Evolutionary conservation across 2,888 invertebrate genomes (phyloP), one percentile per base, ranked within the genome.

Genomic region (Dynastes tityus): DNA sequence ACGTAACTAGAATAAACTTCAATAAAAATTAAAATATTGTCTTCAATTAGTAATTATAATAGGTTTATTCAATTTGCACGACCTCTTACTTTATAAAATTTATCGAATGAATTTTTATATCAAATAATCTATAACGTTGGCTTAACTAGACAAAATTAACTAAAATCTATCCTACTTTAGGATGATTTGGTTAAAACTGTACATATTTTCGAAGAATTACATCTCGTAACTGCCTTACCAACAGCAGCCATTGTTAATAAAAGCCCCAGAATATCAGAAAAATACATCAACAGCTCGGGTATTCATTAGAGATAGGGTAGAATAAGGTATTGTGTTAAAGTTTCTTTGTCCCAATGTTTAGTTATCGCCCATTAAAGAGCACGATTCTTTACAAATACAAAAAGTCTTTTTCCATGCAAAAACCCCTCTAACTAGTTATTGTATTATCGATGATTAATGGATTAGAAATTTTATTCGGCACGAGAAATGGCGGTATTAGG

Each of bases 341-440:
- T 67, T 79, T 63, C 75, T 63, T 79, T 75, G 75, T 79, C 37
- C 65, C 67, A 67, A 45, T 64, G 77, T 76, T 73, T 74, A 73
- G 79, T 68, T 67, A 74, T 71, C 70, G 63, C 74, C 76, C 68
- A 65, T 76, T 78, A 73, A 73, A 67, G 77, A 49, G 68, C 55
- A 79, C 80, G 80, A 82, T 83, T 82, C 82, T 81, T 78, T 81
- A 80, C 80, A 80, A 51, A 68, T 68, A 80, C 83, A 83, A 84
- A 82, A 83, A 82, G 83, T 84, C 82, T 80, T 84, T 85, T 84
- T 84, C 83, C 83, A 85, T 85, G 85, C 84, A 85, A 85, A 85
- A 84, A 82, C 83, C 84, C 84, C 83, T 58, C 22, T 84, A 84
- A 84, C 84, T 84, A 84, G 73, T 81, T 79, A 84, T 84, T 84